Evolutionary conservation across 2,113 vertebrate genomes (phyloP).

Genomic region (Leptosomus discolor): DNA sequence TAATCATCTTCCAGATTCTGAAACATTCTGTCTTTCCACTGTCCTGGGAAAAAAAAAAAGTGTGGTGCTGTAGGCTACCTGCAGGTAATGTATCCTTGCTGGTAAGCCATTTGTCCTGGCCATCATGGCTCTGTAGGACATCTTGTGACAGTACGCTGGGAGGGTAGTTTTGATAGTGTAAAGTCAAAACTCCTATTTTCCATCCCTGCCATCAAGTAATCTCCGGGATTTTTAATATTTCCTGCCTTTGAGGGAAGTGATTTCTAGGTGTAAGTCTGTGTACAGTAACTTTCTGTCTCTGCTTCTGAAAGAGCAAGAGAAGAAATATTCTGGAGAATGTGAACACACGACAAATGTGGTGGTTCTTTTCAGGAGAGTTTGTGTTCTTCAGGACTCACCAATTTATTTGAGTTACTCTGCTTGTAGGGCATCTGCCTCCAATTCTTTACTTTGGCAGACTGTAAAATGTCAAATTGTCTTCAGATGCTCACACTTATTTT

Average conservation of each 20-base stretch:
- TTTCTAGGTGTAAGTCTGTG: not conserved
- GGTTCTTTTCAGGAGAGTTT: not conserved
- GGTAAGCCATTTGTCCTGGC: not conserved
- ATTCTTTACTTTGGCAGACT: not conserved
- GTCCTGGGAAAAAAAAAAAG: not conserved
- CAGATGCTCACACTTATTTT: not conserved
- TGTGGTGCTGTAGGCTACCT: not conserved
- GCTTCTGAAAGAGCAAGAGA: not conserved
- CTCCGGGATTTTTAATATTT: not conserved
- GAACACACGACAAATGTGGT: not conserved
- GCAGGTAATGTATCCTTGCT: not conserved
- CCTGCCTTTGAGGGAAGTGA: not conserved
- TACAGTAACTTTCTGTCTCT: not conserved
- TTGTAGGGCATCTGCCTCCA: not conserved
- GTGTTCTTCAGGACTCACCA: not conserved
- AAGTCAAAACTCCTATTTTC: not conserved
- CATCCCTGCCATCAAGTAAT: not conserved
- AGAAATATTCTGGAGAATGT: not conserved
- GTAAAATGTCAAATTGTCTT: not conserved
- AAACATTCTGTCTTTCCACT: not conserved
- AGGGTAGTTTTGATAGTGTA: not conserved
- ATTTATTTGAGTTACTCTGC: not conserved
- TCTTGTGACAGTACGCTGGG: not conserved
- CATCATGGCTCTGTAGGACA: not conserved
- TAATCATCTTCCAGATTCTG: not conserved